Evolutionary conservation across 2,797 vertebrate genomes (phyloP).

Genomic region (Poeciliopsis turneri): DNA sequence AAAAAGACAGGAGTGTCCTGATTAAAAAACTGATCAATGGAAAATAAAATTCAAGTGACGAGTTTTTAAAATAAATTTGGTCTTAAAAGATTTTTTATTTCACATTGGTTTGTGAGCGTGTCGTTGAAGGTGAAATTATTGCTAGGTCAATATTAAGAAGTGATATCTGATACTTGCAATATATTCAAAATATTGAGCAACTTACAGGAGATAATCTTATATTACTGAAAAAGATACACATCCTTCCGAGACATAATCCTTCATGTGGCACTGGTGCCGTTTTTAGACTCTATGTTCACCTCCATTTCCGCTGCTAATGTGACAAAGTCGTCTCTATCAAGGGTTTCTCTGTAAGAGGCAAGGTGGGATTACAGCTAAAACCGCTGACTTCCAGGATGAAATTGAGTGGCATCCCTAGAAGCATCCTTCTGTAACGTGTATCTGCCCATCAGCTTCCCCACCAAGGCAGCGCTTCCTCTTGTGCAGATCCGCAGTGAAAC

Average conservation of each 20-base stretch:
- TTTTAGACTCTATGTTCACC: slow-evolving; percentile 6
- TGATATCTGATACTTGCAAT: slow-evolving; percentile 28
- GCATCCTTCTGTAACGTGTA: slow-evolving; percentile 41
- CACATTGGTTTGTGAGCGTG: neutral
- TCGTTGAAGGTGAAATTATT: neutral
- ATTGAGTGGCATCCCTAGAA: slow-evolving; percentile 56
- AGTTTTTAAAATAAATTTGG: neutral
- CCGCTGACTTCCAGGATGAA: slow-evolving; percentile 63
- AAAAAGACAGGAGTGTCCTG: slow-evolving; percentile 4
- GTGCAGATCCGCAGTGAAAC: slow-evolving; percentile 65
- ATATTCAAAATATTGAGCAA: slow-evolving; percentile 40
- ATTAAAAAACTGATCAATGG: neutral
- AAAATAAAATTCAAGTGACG: neutral
- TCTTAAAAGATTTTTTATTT: neutral
- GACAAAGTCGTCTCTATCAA: slow-evolving; percentile 28
- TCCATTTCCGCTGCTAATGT: slow-evolving; percentile 43
- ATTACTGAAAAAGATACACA: slow-evolving; percentile 39
- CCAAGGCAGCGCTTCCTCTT: slow-evolving; percentile 43
- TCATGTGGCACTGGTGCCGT: neutral
- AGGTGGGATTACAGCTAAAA: slow-evolving; percentile 69
- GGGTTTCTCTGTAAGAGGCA: slow-evolving; percentile 32
- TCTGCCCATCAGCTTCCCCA: slow-evolving; percentile 53
- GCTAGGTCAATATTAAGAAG: neutral
- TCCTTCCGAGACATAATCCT: slow-evolving; percentile 35
- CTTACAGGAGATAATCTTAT: slow-evolving; percentile 11